Evolutionary conservation across 2,888 invertebrate species (phyloP).

Genomic region (Eretmocerus hayati): DNA sequence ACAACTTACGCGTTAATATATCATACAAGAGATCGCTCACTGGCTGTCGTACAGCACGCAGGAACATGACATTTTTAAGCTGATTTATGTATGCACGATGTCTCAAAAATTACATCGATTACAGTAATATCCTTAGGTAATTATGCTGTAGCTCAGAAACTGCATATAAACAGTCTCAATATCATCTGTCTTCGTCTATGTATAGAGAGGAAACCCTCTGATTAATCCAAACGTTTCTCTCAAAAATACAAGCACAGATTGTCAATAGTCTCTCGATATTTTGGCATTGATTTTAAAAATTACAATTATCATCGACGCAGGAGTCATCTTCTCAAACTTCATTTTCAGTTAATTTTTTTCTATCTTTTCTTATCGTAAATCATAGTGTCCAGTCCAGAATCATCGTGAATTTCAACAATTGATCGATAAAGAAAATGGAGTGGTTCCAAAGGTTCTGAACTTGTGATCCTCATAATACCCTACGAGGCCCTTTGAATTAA

Average conservation of each 20-base stretch:
- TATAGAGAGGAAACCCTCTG: constrained; percentile 10
- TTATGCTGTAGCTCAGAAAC: constrained; percentile 21
- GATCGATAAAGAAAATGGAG: too few relatives aligned
- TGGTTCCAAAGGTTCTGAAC: too few relatives aligned
- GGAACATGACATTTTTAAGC: constrained; percentile 39
- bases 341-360: not conserved
- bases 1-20: constrained; percentile 28
- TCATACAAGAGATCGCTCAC: constrained; percentile 42
- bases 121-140: constrained; percentile 23
- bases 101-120: too few relatives aligned
- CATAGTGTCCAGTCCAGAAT: too few relatives aligned
- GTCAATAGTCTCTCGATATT: constrained; percentile 10
- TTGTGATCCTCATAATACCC: too few relatives aligned
- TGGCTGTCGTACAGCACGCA: constrained; percentile 38
- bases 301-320: too few relatives aligned
- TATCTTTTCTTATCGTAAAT: not conserved
- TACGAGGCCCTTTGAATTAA: too few relatives aligned
- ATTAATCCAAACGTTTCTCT: constrained; percentile 3
- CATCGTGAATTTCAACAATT: too few relatives aligned
- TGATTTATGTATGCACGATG: constrained; percentile 16
- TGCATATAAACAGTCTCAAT: constrained; percentile 20
- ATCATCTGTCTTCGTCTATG: constrained; percentile 7
- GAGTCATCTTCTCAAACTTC: too few relatives aligned
- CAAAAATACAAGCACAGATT: constrained; percentile 13
- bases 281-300: constrained; percentile 2